These are phyloP conservation scores for Adelphocoris suturalis DNA, from an alignment of 2,888 invertebrate species.

Conservation along the genomic window DNA sequence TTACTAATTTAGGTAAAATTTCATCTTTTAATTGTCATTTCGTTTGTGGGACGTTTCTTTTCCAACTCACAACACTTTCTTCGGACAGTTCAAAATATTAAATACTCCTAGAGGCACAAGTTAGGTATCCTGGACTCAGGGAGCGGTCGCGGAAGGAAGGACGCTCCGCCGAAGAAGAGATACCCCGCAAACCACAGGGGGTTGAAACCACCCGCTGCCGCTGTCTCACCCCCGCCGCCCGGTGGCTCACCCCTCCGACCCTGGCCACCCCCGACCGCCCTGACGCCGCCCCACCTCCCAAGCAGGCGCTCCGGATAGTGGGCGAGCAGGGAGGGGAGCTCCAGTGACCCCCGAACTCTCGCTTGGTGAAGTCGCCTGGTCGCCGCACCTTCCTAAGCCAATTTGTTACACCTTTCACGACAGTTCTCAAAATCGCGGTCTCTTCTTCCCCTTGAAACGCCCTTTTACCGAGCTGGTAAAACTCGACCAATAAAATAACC, in stretches of 20 bases:
- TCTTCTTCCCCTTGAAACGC: background rate
- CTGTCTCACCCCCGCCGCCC: background rate
- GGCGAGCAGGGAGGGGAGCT: slow-evolving; percentile 67
- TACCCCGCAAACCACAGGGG: slow-evolving; percentile 33
- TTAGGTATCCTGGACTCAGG: background rate
- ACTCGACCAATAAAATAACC: background rate
- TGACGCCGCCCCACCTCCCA: slow-evolving; percentile 20
- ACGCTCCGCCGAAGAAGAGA: background rate
- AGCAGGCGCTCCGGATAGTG: slow-evolving; percentile 48
- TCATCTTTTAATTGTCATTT: too few species aligned
- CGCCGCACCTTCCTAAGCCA: slow-evolving; percentile 21
- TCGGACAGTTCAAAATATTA: too few species aligned
- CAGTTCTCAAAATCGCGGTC: background rate
- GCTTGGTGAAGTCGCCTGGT: slow-evolving; percentile 51
- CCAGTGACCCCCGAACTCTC: slow-evolving; percentile 71
- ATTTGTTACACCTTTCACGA: slow-evolving; percentile 1
- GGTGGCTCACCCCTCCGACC: slow-evolving; percentile 6
- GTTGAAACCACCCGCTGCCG: background rate
- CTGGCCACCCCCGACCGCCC: background rate
- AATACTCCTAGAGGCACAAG: too few species aligned
- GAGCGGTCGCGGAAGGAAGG: slow-evolving; percentile 15
- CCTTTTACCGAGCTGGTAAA: background rate
- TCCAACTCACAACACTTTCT: too few species aligned
- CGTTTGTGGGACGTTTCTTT: too few species aligned
- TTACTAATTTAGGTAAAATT: too few species aligned